Base-by-base conservation (phyloP, 2,888 invertebrate species). In the Melanargia galathea region DNA sequence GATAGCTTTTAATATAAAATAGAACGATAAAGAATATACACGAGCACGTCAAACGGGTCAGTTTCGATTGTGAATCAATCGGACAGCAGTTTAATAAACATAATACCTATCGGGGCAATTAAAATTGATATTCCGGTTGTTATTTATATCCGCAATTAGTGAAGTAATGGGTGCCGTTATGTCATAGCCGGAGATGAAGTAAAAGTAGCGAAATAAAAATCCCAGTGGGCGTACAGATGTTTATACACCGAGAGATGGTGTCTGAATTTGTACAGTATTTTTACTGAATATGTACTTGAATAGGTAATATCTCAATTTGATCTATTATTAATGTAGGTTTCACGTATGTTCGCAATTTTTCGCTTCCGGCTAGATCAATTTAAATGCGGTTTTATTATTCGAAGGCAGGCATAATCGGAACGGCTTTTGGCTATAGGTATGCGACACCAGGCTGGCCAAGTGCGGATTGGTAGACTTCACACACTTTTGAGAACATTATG, bases 221-320 rank as follows among this genome's bases (percentile, higher is more conserved):
- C 85, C 73, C 83, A 84, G 85, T 84, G 78, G 84, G 83, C 68
- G 77, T 76, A 77, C 82, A 82, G 79, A 80, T 83, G 81, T 77
- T 55, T 33, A 40, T 38, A 48, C 73, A 8, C 3, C 10, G 8
- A 49, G 49, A 49, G 49, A 16, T 26, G 16, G 16, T 49, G 26
- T 16, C 6, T 1, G 30, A 26, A 26, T 16, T 8, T 16, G 16
- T n/a, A 6, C 26, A 48, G 46, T 22, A 13, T 13, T 13, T 11
- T 22, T 16, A 40, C 40, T 3, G 7, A 7, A 10, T 35, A 30
- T 10, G 2, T 35, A 10, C 11, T 35, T 35, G 5, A 2, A 26
- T 26, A 26, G 10, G 22, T 18, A 8, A 20, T n/a, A n/a, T n/a
- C n/a, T n/a, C n/a, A n/a, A n/a, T n/a, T n/a, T n/a, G n/a, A n/a